Conservation (phyloP, 2,113 vertebrate species). For the Xiphophorus hellerii region DNA sequence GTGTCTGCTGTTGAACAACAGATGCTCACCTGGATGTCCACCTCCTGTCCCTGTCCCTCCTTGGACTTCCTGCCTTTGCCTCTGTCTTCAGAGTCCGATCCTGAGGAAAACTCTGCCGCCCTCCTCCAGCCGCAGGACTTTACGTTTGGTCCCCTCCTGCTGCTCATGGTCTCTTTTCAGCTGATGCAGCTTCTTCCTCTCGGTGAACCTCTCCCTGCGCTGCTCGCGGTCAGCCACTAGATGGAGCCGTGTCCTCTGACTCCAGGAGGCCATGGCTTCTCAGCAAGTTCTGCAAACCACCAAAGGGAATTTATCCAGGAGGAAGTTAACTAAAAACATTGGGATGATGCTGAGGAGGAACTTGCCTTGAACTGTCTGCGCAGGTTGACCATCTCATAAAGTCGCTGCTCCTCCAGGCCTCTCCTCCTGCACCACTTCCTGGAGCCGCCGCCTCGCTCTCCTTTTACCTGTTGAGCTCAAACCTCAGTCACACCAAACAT, state of each 20-base stretch:
- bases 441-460: slow-evolving; percentile 76
- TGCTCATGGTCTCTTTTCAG: slow-evolving; percentile 84
- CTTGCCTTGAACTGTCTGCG: slow-evolving; percentile 89
- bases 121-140: slow-evolving; percentile 83
- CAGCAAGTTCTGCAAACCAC: slow-evolving; percentile 82
- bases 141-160: slow-evolving; percentile 74
- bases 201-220: slow-evolving; percentile 78
- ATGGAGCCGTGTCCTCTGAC: not conserved
- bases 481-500: not conserved
- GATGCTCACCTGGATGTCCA: slow-evolving; percentile 88
- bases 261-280: slow-evolving; percentile 84
- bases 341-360: not conserved
- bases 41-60: slow-evolving; percentile 26
- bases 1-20: not conserved
- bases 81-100: slow-evolving; percentile 63
- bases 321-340: not conserved
- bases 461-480: slow-evolving; percentile 83
- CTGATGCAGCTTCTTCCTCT: slow-evolving; percentile 83
- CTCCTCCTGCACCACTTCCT: slow-evolving; percentile 89
- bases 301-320: not conserved
- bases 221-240: slow-evolving; percentile 61
- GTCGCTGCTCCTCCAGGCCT: slow-evolving; percentile 91
- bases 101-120: slow-evolving; percentile 70
- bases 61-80: slow-evolving; percentile 57
- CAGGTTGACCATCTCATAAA: slow-evolving; percentile 92